phyloP scores from a whole-genome alignment of 2,797 vertebrate genomes.

The Phaenicophaeus curvirostris region DNA sequence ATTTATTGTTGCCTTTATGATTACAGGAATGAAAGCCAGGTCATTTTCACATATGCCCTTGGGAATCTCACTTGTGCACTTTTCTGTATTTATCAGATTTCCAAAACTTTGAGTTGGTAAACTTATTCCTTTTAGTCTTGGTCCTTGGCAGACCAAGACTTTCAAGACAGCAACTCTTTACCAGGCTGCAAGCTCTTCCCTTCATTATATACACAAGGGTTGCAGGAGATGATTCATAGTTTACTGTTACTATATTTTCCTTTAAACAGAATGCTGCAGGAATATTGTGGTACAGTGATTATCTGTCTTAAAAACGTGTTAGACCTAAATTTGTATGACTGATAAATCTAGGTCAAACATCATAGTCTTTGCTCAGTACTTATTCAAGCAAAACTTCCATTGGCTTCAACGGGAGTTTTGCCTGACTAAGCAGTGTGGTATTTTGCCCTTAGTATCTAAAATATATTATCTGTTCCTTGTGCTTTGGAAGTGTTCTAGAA shows the following conservation, averaged over 20 bases:
- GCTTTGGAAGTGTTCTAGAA: not conserved
- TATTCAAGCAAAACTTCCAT: slow-evolving; percentile 11
- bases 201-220: rapidly evolving
- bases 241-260: not conserved
- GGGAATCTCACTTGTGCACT: rapidly evolving
- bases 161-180: not conserved
- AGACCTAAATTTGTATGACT: not conserved
- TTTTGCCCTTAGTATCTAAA: slow-evolving; percentile 36
- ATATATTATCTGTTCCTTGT: slow-evolving; percentile 29
- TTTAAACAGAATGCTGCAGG: not conserved
- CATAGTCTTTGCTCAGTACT: not conserved
- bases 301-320: not conserved
- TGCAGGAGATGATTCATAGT: not conserved
- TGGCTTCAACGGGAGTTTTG: slow-evolving; percentile 22
- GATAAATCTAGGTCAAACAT: slow-evolving; percentile 32
- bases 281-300: not conserved
- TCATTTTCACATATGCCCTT: not conserved
- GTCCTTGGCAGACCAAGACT: not conserved
- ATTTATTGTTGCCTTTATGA: not conserved
- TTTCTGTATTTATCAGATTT: not conserved
- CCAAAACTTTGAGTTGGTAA: not conserved
- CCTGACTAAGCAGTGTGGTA: slow-evolving; percentile 24
- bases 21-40: not conserved
- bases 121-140: not conserved
- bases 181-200: not conserved